Evolutionary conservation across 2,113 vertebrate genomes (phyloP).

Genomic region (Gymnogyps californianus): DNA sequence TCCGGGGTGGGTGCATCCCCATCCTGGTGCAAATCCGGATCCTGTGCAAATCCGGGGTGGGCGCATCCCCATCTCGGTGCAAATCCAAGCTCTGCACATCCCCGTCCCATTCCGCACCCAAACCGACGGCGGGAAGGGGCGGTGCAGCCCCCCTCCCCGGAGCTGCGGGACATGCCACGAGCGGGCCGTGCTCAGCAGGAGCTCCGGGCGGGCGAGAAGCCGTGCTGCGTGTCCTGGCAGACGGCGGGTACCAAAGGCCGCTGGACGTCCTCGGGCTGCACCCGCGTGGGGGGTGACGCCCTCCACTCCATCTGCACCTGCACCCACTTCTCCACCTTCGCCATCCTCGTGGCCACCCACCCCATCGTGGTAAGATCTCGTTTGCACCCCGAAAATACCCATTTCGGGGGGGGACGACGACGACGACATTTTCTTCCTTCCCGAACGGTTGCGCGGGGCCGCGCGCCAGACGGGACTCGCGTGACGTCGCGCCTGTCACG

Average conservation of each 20-base stretch:
- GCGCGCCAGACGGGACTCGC: not conserved
- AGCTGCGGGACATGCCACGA: rapidly evolving
- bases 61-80: not conserved
- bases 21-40: not conserved
- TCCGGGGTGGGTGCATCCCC: rapidly evolving
- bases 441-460: not conserved
- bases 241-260: not conserved
- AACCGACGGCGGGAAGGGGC: not conserved
- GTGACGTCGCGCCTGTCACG: rapidly evolving
- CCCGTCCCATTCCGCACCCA: not conserved
- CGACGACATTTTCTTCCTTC: not conserved
- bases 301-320: slow-evolving; percentile 75
- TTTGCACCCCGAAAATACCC: not conserved
- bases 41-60: rapidly evolving
- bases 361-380: not conserved
- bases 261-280: slow-evolving; percentile 73
- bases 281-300: not conserved
- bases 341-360: slow-evolving; percentile 70
- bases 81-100: not conserved
- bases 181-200: not conserved
- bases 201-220: not conserved
- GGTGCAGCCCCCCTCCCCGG: no score
- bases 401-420: rapidly evolving
- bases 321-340: slow-evolving; percentile 81
- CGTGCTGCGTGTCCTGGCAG: slow-evolving; percentile 73